Conservation (phyloP, 64 coral and sea anemone genomes). For the Trachythela sp. region DNA sequence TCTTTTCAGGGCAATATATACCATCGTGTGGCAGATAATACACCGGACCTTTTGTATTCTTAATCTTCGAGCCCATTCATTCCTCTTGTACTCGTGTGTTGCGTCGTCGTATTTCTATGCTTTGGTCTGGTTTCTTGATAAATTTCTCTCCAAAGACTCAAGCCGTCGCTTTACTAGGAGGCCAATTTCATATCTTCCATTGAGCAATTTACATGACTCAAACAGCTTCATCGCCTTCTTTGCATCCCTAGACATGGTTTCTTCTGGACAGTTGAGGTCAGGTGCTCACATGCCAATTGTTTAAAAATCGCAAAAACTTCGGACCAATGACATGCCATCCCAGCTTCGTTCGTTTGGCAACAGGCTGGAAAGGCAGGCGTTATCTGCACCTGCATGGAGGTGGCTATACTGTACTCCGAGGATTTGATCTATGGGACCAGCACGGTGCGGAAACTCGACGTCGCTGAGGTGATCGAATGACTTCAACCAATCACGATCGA, state of each 20-base stretch:
- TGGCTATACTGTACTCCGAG: constrained; percentile 34
- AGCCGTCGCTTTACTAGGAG: neutral
- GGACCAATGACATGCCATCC: constrained; percentile 39
- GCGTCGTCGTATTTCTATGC: neutral
- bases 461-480: constrained; percentile 38
- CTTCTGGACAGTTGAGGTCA: neutral
- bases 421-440: constrained; percentile 35
- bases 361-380: constrained; percentile 37
- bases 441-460: constrained; percentile 30
- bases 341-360: constrained; percentile 5
- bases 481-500: constrained; percentile 25
- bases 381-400: constrained; percentile 30
- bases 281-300: neutral
- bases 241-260: neutral
- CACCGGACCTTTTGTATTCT: neutral
- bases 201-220: neutral
- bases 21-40: constrained; percentile 33
- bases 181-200: neutral
- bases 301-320: neutral
- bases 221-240: neutral
- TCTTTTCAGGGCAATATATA: constrained; percentile 20
- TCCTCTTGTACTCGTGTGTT: neutral
- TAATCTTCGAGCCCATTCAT: neutral
- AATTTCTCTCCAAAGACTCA: neutral
- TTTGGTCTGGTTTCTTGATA: constrained; percentile 5